Conservation (phyloP, 2,888 invertebrate genomes). For the Conchocele bisecta region DNA sequence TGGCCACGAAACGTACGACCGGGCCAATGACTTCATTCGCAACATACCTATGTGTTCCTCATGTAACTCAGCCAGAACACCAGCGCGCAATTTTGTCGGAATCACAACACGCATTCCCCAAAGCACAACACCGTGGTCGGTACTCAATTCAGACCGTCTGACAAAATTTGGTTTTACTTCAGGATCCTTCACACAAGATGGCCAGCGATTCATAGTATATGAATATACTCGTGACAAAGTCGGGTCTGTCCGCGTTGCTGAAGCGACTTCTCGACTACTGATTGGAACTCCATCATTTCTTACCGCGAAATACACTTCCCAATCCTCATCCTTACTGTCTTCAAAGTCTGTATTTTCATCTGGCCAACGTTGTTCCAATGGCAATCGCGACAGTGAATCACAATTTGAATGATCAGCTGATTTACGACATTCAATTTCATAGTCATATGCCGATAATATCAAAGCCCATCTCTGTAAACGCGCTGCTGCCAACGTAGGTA, state of each 20-base stretch:
- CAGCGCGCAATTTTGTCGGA: conserved; percentile 11
- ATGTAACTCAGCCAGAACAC: conserved; percentile 10
- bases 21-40: conserved; percentile 20
- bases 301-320: not conserved
- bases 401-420: conserved; percentile 74
- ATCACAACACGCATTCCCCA: conserved; percentile 31
- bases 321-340: too few relatives aligned
- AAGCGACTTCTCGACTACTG: not conserved
- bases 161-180: conserved; percentile 11
- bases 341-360: not conserved
- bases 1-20: conserved; percentile 18
- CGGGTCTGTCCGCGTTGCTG: not conserved
- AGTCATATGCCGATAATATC: conserved; percentile 77
- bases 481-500: conserved; percentile 71
- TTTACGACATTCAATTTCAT: conserved; percentile 72
- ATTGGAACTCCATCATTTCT: conserved; percentile 9
- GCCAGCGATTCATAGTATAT: conserved; percentile 14
- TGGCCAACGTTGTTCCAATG: too few relatives aligned
- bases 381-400: conserved; percentile 75
- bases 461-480: conserved; percentile 72
- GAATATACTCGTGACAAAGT: conserved; percentile 9
- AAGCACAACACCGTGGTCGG: conserved; percentile 13
- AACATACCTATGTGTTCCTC: conserved; percentile 27
- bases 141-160: conserved; percentile 7
- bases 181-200: conserved; percentile 13